Evolutionary conservation across 2,797 vertebrate species (phyloP), one percentile per base, ranked within the genome.

Genomic region (Phrynocephalus vlangalii): DNA sequence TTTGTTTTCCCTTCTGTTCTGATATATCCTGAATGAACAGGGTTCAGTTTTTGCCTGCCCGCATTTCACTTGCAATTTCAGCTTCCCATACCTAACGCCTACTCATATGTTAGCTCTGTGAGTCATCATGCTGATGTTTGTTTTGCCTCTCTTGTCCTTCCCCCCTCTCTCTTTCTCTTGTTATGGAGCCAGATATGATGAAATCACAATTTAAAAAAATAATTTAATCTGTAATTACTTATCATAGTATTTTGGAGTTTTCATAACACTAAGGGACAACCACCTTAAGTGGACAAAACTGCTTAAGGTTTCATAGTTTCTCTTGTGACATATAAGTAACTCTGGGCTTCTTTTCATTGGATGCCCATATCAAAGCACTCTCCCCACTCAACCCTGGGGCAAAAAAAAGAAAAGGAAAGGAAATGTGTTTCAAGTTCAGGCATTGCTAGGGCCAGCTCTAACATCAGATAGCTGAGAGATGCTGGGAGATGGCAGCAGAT

Each of bases 11-110:
- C 60, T 63, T 67, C 72, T 85, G 68, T 85, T 92, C 52, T 90
- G 33, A 88, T 90, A 89, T 92, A 90, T 72, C 86, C 82, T 66
- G 60, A 91, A 92, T 87, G 26, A 87, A n/a, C 68, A 80, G 8
- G 68, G 72, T 88, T 91, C 75, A 20, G 79, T 86, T 89, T 87
- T 50, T 86, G 44, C 52, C 50, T 84, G 66, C 68, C 82, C 77
- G 89, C 6, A 72, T 89, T 79, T 91, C 86, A 67, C 8, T 72
- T 18, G 38, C 79, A 87, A 82, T 81, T 91, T 79, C 56, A 87
- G 75, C 79, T 26, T 67, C 75, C 68, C 75, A 26, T 48, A 15
- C 48, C 88, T 68, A 15, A 75, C 10, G 24, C 56, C 72, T 77
- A 26, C 76, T 50, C 60, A 60, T 83, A 38, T 63, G 24, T n/a